phyloP scores from a whole-genome alignment of 2,113 vertebrate species.

The Anhinga rufa region DNA sequence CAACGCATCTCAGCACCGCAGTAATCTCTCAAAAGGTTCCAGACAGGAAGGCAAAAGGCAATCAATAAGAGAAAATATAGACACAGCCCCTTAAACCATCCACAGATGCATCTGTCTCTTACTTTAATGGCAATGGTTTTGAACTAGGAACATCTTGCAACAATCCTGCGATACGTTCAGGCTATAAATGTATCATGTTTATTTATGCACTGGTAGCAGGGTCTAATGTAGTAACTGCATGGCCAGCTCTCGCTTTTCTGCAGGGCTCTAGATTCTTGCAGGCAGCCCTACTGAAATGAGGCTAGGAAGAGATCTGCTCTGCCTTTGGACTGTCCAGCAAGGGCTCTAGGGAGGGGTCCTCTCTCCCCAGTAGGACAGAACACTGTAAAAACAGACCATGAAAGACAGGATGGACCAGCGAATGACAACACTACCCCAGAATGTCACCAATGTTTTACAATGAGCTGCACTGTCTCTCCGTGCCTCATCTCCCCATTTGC shows the following conservation, averaged over 20 bases:
- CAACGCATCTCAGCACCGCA: neutral
- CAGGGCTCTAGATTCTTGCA: neutral
- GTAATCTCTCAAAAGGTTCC: slow-evolving; percentile 1
- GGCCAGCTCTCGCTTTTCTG: neutral
- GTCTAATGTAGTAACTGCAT: neutral
- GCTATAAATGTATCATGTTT: neutral
- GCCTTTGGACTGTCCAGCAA: neutral
- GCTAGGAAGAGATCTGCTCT: neutral
- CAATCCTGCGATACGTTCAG: neutral
- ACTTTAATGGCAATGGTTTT: slow-evolving; percentile 11
- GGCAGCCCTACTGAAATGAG: neutral
- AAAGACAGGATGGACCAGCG: neutral
- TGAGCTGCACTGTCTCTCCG: accelerated
- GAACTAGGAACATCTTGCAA: neutral
- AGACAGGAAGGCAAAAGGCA: neutral
- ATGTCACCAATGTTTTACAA: neutral
- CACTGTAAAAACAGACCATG: accelerated
- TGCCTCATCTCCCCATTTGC: neutral
- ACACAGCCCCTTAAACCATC: neutral
- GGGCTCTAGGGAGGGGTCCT: neutral
- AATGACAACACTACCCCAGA: neutral
- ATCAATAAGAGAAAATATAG: slow-evolving; percentile 7
- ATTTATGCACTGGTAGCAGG: neutral
- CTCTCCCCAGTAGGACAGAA: neutral
- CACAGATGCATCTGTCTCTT: neutral